phyloP scores from a whole-genome alignment of 1,140 invertebrate genomes.

The Nymphalis io region DNA sequence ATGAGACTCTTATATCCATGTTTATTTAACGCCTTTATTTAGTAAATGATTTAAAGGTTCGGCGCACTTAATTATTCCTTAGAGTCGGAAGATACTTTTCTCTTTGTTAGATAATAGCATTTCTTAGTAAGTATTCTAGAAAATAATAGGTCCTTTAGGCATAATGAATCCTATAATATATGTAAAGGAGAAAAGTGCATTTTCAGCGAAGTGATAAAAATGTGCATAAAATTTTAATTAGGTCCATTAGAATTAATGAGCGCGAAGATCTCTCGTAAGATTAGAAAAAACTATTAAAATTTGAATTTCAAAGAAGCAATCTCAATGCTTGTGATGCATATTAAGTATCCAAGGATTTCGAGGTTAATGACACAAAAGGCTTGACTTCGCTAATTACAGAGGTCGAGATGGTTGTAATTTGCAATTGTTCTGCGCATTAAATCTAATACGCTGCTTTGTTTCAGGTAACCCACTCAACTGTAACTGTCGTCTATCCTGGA shows the following conservation, averaged over 20 bases:
- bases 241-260: constrained; percentile 39
- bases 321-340: constrained; percentile 30
- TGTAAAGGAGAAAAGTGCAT: constrained; percentile 40
- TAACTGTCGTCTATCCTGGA: constrained; percentile 85
- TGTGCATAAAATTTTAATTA: constrained; percentile 43
- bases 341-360: constrained; percentile 30
- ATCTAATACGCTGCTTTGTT: constrained; percentile 54
- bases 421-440: constrained; percentile 31
- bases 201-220: constrained; percentile 33
- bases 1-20: not conserved
- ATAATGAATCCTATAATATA: constrained; percentile 40
- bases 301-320: constrained; percentile 37
- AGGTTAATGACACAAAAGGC: constrained; percentile 33
- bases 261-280: constrained; percentile 33
- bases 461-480: constrained; percentile 85
- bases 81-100: constrained; percentile 28
- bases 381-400: constrained; percentile 24
- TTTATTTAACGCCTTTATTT: not conserved
- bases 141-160: constrained; percentile 36
- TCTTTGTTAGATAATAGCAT: constrained; percentile 37
- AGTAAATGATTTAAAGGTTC: constrained; percentile 27
- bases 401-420: constrained; percentile 27
- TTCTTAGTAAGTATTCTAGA: constrained; percentile 25
- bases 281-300: constrained; percentile 45
- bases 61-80: constrained; percentile 29